Evolutionary conservation across 1,140 invertebrate genomes (phyloP).

Genomic region (Sitobion miscanthi): DNA sequence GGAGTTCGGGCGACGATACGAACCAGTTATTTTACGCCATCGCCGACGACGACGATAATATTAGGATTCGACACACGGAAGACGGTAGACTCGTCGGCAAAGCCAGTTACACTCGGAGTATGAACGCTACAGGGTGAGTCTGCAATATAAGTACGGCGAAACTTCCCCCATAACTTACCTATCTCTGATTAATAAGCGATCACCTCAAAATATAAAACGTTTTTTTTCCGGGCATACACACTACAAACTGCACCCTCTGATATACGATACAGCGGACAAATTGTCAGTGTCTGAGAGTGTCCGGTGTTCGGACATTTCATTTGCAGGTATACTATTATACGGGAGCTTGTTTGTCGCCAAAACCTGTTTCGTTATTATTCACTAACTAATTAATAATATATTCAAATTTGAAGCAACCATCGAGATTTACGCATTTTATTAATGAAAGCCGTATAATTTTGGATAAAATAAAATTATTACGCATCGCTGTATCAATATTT

Average conservation of each 20-base stretch:
- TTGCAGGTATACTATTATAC: too few species aligned
- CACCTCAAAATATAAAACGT: too few species aligned
- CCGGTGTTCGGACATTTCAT: too few species aligned
- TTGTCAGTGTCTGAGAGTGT: too few species aligned
- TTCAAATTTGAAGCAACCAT: neutral
- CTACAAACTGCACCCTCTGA: too few species aligned
- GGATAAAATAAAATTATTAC: neutral
- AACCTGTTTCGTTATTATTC: too few species aligned
- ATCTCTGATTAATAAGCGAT: too few species aligned
- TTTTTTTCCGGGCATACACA: too few species aligned
- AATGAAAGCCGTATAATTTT: neutral
- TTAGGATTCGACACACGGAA: neutral
- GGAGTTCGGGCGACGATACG: neutral
- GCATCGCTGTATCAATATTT: neutral
- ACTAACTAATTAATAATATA: neutral
- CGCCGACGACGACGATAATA: neutral
- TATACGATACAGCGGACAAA: too few species aligned
- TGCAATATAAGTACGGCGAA: neutral
- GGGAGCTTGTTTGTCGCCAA: neutral
- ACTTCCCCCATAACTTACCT: too few species aligned
- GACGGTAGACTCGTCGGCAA: neutral
- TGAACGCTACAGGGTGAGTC: slow-evolving; percentile 43
- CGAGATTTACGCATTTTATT: neutral
- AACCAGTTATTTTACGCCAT: slow-evolving; percentile 20
- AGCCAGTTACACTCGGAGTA: slow-evolving; percentile 4